These are phyloP conservation scores for Acanthurus tractus DNA, from an alignment of 2,797 vertebrate species.

Conservation along the genomic window DNA sequence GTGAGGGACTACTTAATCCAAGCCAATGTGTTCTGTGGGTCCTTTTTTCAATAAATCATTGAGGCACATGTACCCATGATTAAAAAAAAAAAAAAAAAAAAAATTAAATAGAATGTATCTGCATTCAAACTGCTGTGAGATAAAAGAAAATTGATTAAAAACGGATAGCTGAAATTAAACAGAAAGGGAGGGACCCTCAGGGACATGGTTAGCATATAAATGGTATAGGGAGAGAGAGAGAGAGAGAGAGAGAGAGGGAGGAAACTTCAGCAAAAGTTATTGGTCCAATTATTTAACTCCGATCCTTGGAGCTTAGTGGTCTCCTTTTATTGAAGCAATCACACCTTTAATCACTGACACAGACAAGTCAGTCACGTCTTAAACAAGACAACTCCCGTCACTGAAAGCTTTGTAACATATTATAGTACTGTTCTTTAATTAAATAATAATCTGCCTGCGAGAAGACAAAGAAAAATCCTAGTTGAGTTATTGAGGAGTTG, in stretches of 20 bases:
- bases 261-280: conserved; percentile 71
- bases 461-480: conserved; percentile 33
- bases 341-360: conserved; percentile 72
- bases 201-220: conserved; percentile 83
- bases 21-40: conserved; percentile 63
- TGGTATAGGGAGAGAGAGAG: conserved; percentile 39
- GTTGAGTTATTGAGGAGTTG: conserved; percentile 35
- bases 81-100: conserved; percentile 62
- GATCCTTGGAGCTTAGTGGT: conserved; percentile 64
- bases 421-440: conserved; percentile 63
- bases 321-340: conserved; percentile 68
- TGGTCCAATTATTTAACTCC: conserved; percentile 73
- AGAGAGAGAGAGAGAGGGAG: conserved; percentile 20
- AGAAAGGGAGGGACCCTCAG: conserved; percentile 62
- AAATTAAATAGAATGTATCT: conserved; percentile 69
- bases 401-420: conserved; percentile 58
- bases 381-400: conserved; percentile 58
- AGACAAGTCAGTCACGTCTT: conserved; percentile 66
- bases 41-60: conserved; percentile 74
- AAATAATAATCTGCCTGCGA: conserved; percentile 63
- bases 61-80: conserved; percentile 73
- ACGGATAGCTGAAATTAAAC: conserved; percentile 79
- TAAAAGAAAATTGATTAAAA: conserved; percentile 83
- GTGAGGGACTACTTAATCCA: conserved; percentile 72
- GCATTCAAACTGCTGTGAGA: conserved; percentile 78